These are phyloP conservation scores for Ardeotis arabs DNA, from an alignment of 2,113 vertebrate species.

Conservation along the genomic window DNA sequence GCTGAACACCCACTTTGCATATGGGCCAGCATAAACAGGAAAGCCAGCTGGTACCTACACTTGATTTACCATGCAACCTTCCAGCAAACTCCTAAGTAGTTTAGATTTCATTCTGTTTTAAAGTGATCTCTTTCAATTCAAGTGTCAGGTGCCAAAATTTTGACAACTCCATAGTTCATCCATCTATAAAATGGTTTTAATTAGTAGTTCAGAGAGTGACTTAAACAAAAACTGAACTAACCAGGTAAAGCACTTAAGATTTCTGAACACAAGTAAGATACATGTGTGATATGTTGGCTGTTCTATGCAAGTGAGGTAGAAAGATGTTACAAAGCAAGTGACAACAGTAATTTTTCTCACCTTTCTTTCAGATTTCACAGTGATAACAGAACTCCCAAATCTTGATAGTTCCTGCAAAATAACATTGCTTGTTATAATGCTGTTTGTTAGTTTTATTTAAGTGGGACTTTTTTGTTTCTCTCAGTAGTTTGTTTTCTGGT, in stretches of 20 bases:
- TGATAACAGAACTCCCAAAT: slow-evolving; percentile 73
- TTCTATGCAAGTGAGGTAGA: neutral
- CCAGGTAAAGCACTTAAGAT: neutral
- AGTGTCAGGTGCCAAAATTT: neutral
- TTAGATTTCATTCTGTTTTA: neutral
- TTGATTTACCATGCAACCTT: neutral
- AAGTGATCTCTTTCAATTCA: neutral
- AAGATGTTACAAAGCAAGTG: neutral
- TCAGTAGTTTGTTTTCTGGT: neutral
- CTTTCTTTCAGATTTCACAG: slow-evolving; percentile 71
- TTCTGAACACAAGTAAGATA: neutral
- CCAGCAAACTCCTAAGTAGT: neutral
- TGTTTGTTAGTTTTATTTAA: neutral
- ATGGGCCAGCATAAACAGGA: neutral
- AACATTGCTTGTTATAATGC: neutral
- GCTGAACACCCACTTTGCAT: neutral
- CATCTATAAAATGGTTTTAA: neutral
- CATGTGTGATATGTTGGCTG: neutral
- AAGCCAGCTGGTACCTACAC: neutral
- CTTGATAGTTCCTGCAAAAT: slow-evolving; percentile 74
- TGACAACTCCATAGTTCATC: neutral
- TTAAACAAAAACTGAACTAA: neutral
- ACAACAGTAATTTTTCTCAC: slow-evolving; percentile 49
- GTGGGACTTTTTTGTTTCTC: neutral
- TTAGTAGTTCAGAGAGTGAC: neutral